A percentile compares a stretch with the other conserved stretches of the same genome.
Evolutionary conservation across 2,113 vertebrate genomes (phyloP).

Genomic region (Cynoglossus semilaevis): DNA sequence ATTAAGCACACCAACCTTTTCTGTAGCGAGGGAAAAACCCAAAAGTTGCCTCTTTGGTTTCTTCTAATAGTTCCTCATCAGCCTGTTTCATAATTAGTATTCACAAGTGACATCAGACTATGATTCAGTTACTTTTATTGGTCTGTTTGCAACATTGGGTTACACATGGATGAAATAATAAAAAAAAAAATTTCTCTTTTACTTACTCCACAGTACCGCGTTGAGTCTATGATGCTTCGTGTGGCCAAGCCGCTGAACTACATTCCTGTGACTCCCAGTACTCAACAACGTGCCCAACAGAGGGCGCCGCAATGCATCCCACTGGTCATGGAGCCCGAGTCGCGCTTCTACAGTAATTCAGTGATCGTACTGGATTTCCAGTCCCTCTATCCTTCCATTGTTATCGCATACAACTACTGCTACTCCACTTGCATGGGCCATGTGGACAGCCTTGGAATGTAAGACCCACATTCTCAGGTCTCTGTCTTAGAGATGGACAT

Average conservation of each 20-base stretch:
- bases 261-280: conserved; percentile 88
- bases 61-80: too few species aligned
- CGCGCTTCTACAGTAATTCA: conserved; percentile 96
- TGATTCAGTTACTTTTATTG: too few species aligned
- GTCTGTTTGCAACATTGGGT: too few species aligned
- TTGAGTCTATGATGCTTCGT: conserved; percentile 98
- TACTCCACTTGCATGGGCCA: conserved; percentile 96
- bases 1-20: too few species aligned
- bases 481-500: neutral
- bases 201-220: conserved; percentile 83
- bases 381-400: conserved; percentile 94
- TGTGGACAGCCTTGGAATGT: conserved; percentile 93
- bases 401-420: conserved; percentile 99
- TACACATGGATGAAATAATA: too few species aligned
- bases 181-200: too few species aligned
- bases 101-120: too few species aligned
- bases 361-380: conserved; percentile 97
- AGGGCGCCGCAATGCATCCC: conserved; percentile 91
- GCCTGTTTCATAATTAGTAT: too few species aligned
- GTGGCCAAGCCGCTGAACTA: conserved; percentile 97
- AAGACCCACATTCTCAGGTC: conserved; percentile 35
- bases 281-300: conserved; percentile 91
- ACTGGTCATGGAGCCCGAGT: conserved; percentile 96
- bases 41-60: too few species aligned
- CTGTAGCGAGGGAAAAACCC: too few species aligned